phyloP scores from a whole-genome alignment of 1,140 invertebrate species.

The Drosophila fuyamai region DNA sequence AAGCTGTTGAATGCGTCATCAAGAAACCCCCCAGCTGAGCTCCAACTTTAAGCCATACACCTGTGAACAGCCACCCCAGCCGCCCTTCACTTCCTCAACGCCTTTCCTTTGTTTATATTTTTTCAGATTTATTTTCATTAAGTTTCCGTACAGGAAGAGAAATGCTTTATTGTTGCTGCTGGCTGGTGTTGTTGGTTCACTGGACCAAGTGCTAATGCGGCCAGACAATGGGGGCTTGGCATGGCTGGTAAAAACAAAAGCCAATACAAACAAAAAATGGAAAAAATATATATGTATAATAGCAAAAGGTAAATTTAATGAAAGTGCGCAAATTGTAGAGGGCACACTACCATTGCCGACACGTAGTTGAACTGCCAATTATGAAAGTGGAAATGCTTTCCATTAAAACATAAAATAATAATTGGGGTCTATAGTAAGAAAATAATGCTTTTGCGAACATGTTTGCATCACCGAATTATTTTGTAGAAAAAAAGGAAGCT shows the following conservation, averaged over 20 bases:
- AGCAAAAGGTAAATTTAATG: slow-evolving; percentile 47
- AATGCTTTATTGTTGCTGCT: slow-evolving; percentile 64
- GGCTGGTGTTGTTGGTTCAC: slow-evolving; percentile 45
- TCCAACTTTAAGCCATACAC: slow-evolving; percentile 46
- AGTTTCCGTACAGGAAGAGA: slow-evolving; percentile 67
- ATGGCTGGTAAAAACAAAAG: slow-evolving; percentile 33
- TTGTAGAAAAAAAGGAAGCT: neutral
- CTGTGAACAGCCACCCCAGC: slow-evolving; percentile 13
- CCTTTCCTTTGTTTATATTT: slow-evolving; percentile 63
- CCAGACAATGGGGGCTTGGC: slow-evolving; percentile 64
- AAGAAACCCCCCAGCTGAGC: slow-evolving; percentile 57
- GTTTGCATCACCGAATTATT: slow-evolving; percentile 7
- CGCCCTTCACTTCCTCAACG: slow-evolving; percentile 30
- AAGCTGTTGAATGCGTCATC: slow-evolving; percentile 79
- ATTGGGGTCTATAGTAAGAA: slow-evolving; percentile 37
- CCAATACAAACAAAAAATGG: slow-evolving; percentile 18
- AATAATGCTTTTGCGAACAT: slow-evolving; percentile 4
- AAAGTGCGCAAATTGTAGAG: slow-evolving; percentile 55
- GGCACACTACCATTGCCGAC: slow-evolving; percentile 6
- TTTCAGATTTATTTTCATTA: slow-evolving; percentile 66
- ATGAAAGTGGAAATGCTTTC: slow-evolving; percentile 65
- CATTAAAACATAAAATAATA: slow-evolving; percentile 73
- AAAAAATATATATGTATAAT: neutral
- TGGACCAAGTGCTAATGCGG: slow-evolving; percentile 78
- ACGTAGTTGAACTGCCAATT: slow-evolving; percentile 63